Percentiles rank a stretch among this genome's conserved stretches.
Evolutionary conservation across 2,113 vertebrate species (phyloP).

Genomic region (Micronycteris hirsuta): DNA sequence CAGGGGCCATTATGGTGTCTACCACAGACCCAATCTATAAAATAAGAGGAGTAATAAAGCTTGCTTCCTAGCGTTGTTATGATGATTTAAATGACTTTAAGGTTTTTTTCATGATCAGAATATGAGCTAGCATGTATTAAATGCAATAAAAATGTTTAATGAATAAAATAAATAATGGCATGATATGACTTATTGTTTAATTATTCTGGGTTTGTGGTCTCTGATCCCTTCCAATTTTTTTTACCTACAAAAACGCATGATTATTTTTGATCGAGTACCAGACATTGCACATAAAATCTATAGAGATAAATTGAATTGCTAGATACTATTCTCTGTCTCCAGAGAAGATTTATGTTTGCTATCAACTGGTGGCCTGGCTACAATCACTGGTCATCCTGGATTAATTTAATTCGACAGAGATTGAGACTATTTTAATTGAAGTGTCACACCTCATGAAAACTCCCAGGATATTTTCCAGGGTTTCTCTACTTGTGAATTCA

Average conservation of each 20-base stretch:
- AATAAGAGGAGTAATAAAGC: neutral
- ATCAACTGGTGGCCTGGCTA: neutral
- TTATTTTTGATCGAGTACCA: neutral
- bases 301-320: neutral
- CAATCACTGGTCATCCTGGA: neutral
- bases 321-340: neutral
- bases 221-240: neutral
- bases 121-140: neutral
- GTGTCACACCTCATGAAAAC: neutral
- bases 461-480: neutral
- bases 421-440: neutral
- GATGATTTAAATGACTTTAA: neutral
- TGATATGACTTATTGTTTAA: neutral
- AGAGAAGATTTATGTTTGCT: neutral
- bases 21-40: neutral
- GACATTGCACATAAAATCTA: neutral
- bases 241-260: neutral
- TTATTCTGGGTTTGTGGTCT: neutral
- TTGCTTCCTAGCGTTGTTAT: neutral
- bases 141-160: neutral
- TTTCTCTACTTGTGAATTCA: neutral
- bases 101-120: neutral
- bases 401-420: neutral
- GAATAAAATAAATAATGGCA: neutral
- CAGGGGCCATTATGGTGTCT: neutral